Conservation (phyloP, 2,888 invertebrate species). For the Phortica okadai region DNA sequence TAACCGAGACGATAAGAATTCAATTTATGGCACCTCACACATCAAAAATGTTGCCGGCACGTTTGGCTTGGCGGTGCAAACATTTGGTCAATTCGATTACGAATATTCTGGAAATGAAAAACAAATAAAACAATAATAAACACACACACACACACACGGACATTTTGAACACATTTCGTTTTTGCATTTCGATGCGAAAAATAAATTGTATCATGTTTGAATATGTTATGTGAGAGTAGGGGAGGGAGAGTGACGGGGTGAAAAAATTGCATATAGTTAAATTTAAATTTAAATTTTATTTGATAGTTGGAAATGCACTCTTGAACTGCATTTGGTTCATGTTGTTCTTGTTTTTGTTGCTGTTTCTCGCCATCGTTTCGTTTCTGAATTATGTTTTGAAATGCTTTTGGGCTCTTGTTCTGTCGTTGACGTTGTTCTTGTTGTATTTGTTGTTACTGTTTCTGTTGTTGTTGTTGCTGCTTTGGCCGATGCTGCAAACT, state of each 20-base stretch:
- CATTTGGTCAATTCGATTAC: background rate
- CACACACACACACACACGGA: background rate
- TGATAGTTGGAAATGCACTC: background rate
- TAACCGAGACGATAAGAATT: background rate
- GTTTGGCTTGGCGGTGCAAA: background rate
- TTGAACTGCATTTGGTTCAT: background rate
- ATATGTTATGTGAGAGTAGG: background rate
- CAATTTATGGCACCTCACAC: background rate
- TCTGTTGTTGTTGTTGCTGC: slow-evolving; percentile 1
- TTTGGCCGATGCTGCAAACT: slow-evolving; percentile 20
- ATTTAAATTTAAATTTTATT: background rate
- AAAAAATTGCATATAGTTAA: background rate
- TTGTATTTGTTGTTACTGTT: background rate
- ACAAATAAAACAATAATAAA: no score
- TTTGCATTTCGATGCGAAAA: background rate
- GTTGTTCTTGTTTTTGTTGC: background rate
- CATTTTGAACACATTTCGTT: background rate
- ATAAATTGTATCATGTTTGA: background rate
- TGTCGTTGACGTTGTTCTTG: slow-evolving; percentile 3
- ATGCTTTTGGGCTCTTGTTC: background rate
- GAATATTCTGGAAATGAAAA: no score
- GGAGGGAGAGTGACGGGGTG: no score
- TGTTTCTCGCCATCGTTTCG: background rate
- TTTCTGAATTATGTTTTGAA: background rate
- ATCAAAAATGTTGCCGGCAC: background rate